Evolutionary conservation across 2,113 vertebrate genomes (phyloP), one percentile per base, ranked within the genome.

Genomic region (Myiagra hebetior): DNA sequence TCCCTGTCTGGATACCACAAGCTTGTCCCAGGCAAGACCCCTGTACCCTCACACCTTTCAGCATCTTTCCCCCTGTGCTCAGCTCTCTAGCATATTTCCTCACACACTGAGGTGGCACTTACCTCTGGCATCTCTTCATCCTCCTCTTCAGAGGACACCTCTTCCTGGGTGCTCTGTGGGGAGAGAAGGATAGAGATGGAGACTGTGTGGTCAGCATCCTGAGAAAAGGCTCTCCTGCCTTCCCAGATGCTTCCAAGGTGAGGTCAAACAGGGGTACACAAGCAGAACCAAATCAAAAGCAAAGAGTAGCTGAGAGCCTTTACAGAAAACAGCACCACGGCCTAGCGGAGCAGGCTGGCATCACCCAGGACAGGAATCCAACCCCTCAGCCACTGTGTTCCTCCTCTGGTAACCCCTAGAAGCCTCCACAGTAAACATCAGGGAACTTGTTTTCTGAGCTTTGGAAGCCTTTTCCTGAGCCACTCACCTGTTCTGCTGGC

Each of bases 401-500:
- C 33, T 55, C 35, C 35, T 50, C 3, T 3, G 4, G 41, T 9
- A 56, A 49, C 4, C 21, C 35, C 26, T 2, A 47, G 14, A 75
- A 63, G 4, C 28, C 46, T 31, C 16, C 8, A 26, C 33, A 70
- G 19, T 24, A 22, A 59, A 74, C 22, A 33, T 6, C 53, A 63
- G 13, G 12, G n/a, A 41, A 15, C 4, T 47, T 4, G 0, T 41
- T 39, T 33, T 7, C 15, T 2, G 21, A 31, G 35, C 50, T 39
- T 1, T 8, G 7, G 3, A 10, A 84, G 15, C 6, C 31, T 15
- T 33, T 9, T 28, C n/a, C 65, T 5, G 1, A 31, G 44, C 3
- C 83, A 47, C 96, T 98, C 50, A 99, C 98, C 79, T 99, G 99
- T 60, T 99, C 99, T 18, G 99, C 98, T 0, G 99, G 99, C 78